A percentile compares a stretch with the other conserved stretches of the same genome.
Evolutionary conservation across 2,113 vertebrate genomes (phyloP).

Genomic region (Trochalopteron elliotii): DNA sequence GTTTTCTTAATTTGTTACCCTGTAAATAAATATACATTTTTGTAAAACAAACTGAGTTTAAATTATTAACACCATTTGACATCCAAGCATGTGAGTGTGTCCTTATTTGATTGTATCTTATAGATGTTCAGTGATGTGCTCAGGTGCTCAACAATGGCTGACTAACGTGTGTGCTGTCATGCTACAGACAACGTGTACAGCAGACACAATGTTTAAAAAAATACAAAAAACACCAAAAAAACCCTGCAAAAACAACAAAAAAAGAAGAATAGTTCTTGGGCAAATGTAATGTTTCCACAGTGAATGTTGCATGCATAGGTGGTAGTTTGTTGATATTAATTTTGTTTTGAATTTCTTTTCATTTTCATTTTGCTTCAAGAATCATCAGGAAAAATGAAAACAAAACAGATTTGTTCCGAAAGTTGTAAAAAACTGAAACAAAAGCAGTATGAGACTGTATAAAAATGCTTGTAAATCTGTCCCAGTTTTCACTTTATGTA

Average conservation of each 20-base stretch:
- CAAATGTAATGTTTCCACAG: constrained; percentile 89
- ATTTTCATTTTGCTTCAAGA: constrained; percentile 76
- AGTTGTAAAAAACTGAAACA: constrained; percentile 83
- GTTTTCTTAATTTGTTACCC: constrained; percentile 82
- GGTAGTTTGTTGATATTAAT: constrained; percentile 83
- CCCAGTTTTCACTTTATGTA: constrained; percentile 92
- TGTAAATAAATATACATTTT: constrained; percentile 91
- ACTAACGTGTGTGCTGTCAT: constrained; percentile 81
- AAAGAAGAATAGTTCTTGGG: constrained; percentile 75
- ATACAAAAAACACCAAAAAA: constrained; percentile 37
- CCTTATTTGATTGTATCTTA: constrained; percentile 81
- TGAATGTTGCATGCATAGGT: constrained; percentile 96
- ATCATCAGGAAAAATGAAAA: constrained; percentile 70
- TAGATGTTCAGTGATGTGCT: constrained; percentile 84
- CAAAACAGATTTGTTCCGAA: constrained; percentile 62
- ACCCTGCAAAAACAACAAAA: constrained; percentile 50
- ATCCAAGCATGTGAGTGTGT: constrained; percentile 92
- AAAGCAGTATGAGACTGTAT: constrained; percentile 83
- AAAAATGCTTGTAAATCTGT: constrained; percentile 95
- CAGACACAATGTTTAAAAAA: constrained; percentile 73
- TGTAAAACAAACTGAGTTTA: constrained; percentile 83
- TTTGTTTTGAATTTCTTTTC: constrained; percentile 41
- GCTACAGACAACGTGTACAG: constrained; percentile 74
- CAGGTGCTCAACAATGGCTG: constrained; percentile 80
- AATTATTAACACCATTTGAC: constrained; percentile 80